These are phyloP conservation scores for Austrolebias charrua DNA, from an alignment of 2,797 vertebrate genomes.

Conservation along the genomic window DNA sequence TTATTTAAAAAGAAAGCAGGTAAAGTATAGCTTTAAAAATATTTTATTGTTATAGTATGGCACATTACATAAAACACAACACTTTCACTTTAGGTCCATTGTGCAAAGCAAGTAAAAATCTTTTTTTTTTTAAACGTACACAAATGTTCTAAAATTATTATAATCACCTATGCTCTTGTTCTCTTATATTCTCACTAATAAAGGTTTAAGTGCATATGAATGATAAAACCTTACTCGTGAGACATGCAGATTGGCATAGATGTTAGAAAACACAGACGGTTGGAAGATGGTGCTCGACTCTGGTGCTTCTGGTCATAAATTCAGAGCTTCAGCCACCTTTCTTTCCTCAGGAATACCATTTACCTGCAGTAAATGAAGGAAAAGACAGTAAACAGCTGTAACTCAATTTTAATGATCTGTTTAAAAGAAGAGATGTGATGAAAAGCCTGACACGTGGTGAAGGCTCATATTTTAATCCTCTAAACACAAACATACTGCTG, in stretches of 20 bases:
- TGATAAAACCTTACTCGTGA: constrained; percentile 38
- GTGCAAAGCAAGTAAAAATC: constrained; percentile 57
- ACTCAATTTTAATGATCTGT: not conserved
- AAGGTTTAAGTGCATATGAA: constrained; percentile 46
- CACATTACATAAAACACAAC: constrained; percentile 43
- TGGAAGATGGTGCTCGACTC: constrained; percentile 7
- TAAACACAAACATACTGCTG: constrained; percentile 1
- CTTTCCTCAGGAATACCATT: constrained; percentile 99
- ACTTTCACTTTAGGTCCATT: constrained; percentile 43
- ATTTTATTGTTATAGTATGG: constrained; percentile 64
- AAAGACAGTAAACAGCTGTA: not conserved
- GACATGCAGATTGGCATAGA: constrained; percentile 73
- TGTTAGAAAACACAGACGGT: constrained; percentile 38
- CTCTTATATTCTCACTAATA: constrained; percentile 11
- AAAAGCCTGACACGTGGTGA: not conserved
- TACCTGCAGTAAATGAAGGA: constrained; percentile 80
- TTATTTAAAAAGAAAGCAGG: constrained; percentile 1
- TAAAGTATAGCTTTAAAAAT: constrained; percentile 43
- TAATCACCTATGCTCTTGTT: not conserved
- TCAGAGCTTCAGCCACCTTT: constrained; percentile 93
- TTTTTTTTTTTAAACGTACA: constrained; percentile 43
- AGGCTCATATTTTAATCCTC: not conserved
- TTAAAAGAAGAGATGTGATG: not conserved
- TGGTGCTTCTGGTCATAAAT: constrained; percentile 80
- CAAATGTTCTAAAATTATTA: constrained; percentile 46